Percentiles rank a stretch among this genome's conserved stretches.
Evolutionary conservation across 2,888 invertebrate species (phyloP).

Genomic region (Lamellibrachia columna): DNA sequence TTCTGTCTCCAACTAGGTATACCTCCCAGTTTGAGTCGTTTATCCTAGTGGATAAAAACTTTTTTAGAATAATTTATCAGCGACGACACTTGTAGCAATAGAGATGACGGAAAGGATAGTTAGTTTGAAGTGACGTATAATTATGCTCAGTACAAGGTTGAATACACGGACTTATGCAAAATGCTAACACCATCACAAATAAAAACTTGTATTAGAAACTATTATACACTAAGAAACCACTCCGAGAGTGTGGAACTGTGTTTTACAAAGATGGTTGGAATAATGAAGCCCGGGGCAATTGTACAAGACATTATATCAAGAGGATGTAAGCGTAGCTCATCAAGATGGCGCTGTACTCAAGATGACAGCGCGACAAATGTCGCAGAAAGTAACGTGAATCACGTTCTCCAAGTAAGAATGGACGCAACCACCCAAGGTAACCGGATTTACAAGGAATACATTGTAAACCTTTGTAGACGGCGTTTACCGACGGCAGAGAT

Average conservation of each 20-base stretch:
- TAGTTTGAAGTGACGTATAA: not conserved
- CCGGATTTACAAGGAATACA: not conserved
- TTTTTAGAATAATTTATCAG: not conserved
- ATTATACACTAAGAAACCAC: not conserved
- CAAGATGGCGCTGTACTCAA: not conserved
- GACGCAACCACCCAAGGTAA: not conserved
- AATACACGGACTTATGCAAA: not conserved
- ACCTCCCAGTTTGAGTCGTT: not conserved
- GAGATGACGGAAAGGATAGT: not conserved
- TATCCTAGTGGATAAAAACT: not conserved
- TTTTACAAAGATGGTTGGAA: not conserved
- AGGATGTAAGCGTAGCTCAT: not conserved
- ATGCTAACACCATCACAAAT: not conserved
- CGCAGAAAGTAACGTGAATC: slow-evolving; percentile 16
- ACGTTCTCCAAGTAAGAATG: not conserved
- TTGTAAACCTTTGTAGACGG: not conserved
- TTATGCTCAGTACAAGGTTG: not conserved
- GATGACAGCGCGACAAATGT: not conserved
- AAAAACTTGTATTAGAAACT: not conserved
- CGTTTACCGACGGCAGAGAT: not conserved
- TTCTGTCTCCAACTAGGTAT: not conserved
- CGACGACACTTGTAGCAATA: not conserved
- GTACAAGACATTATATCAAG: not conserved
- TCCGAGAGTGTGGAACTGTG: not conserved
- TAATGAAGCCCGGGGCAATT: not conserved